Evolutionary conservation across 1,140 invertebrate genomes (phyloP), one percentile per base, ranked within the genome.

Genomic region (Drosophila funebris): DNA sequence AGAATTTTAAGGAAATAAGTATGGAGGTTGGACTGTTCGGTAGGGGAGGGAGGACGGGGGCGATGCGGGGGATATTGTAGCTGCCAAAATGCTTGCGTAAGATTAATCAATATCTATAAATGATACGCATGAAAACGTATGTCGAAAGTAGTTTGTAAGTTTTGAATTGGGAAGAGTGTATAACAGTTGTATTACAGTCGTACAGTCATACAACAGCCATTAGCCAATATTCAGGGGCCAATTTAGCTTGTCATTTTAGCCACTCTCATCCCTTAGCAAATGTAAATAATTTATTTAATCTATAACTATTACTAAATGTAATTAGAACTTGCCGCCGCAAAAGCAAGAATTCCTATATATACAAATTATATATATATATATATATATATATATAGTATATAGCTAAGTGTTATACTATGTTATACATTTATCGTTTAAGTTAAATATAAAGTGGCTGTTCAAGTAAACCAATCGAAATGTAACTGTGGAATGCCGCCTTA

Each of bases 41-140:
- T 7, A 13, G 14, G 3, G 14, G 50, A 5, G 8, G 24, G 2
- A 3, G 11, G 3, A 0, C 6, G 18, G 27, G 13, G 7, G 13
- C 5, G 11, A 16, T 0, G 27, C 14, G 16, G 11, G 24, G n/a
- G 6, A 14, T 50, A 64, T 56, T 64, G 52, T 74, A 62, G 71
- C 71, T 74, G 71, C 71, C 71, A 74, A 70, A 62, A 63, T 70
- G 50, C 24, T 69, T 69, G 71, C 70, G 46, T 54, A 69, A 36
- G 37, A n/a, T 50, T 29, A 63, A 63, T 8, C 48, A 14, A 43
- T 52, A 68, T n/a, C 14, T 11, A 36, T 24, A 31, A 37, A 41
- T 52, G 14, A 29, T 43, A 52, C 16, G 29, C 29, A 43, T 8
- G 9, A 4, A 36, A 52, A 29, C 1, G 4, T 20, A 53, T 54